Evolutionary conservation across 2,113 vertebrate genomes (phyloP).

Genomic region (Chloropsis hardwickii): DNA sequence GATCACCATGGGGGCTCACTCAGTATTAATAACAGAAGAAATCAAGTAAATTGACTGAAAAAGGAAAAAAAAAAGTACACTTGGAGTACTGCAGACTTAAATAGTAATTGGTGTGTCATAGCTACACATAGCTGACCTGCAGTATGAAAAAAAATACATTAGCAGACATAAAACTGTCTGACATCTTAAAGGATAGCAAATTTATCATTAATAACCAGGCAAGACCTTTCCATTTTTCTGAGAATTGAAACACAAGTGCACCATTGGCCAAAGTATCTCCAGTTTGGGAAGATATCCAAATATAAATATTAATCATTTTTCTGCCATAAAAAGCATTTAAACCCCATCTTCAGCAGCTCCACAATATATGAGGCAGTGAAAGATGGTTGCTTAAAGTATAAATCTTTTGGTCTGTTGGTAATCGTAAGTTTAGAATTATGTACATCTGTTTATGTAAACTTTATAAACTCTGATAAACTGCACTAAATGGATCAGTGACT

Average conservation of each 20-base stretch:
- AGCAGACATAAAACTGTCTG: not conserved
- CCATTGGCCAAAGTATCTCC: not conserved
- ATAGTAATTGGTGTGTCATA: not conserved
- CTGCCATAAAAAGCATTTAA: not conserved
- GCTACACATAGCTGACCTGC: not conserved
- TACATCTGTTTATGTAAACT: conserved; percentile 41
- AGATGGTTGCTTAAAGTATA: not conserved
- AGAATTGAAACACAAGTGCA: not conserved
- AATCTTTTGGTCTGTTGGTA: not conserved
- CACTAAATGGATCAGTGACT: not conserved
- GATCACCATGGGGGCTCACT: not conserved
- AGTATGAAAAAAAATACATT: not conserved
- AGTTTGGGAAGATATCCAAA: conserved; percentile 19
- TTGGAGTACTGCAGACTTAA: not conserved
- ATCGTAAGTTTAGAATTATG: not conserved
- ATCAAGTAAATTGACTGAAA: not conserved
- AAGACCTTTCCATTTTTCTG: not conserved
- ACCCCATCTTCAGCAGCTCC: not conserved
- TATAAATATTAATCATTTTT: conserved; percentile 2
- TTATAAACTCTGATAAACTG: conserved; percentile 24
- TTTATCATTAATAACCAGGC: not conserved
- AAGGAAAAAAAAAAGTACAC: not conserved
- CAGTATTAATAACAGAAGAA: not conserved
- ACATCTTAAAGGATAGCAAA: not conserved
- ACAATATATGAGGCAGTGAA: conserved; percentile 33